Conservation (phyloP, 2,797 vertebrate genomes). For the Sebastolobus alascanus region DNA sequence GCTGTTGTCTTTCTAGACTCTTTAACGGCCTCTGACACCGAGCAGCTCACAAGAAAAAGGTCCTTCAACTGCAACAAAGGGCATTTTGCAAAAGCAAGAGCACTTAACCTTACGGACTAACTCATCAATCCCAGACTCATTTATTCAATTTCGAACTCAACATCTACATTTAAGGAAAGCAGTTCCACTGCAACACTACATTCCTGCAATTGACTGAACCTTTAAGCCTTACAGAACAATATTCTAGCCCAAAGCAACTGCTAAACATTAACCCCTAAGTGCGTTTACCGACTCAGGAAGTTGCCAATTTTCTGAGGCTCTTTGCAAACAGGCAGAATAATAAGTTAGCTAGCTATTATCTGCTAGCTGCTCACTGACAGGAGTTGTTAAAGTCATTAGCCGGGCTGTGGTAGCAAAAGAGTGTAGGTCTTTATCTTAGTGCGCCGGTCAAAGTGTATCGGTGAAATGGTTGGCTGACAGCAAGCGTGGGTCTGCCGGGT, state of each 20-base stretch:
- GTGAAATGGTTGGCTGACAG: conserved; percentile 47
- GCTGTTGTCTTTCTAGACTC: conserved; percentile 66
- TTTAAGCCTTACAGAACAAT: conserved; percentile 27
- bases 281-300: conserved; percentile 33
- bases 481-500: conserved; percentile 13
- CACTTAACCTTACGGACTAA: background rate
- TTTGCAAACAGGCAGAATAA: conserved; percentile 28
- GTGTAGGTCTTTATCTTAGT: conserved; percentile 31
- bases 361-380: conserved; percentile 22
- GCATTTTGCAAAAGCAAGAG: conserved; percentile 13
- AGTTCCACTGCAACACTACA: conserved; percentile 21
- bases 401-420: conserved; percentile 7
- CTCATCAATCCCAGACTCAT: conserved; percentile 14
- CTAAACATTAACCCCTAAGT: conserved; percentile 26
- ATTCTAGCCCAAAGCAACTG: conserved; percentile 17
- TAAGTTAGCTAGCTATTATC: conserved; percentile 16
- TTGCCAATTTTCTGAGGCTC: conserved; percentile 20
- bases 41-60: conserved; percentile 18
- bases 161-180: conserved; percentile 41
- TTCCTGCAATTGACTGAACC: conserved; percentile 14
- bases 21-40: conserved; percentile 32
- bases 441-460: conserved; percentile 62
- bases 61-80: conserved; percentile 12
- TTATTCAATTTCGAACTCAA: conserved; percentile 42
- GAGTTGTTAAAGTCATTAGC: conserved; percentile 27